phyloP scores from a whole-genome alignment of 1,140 invertebrate species.

The Drosophila virilis region DNA sequence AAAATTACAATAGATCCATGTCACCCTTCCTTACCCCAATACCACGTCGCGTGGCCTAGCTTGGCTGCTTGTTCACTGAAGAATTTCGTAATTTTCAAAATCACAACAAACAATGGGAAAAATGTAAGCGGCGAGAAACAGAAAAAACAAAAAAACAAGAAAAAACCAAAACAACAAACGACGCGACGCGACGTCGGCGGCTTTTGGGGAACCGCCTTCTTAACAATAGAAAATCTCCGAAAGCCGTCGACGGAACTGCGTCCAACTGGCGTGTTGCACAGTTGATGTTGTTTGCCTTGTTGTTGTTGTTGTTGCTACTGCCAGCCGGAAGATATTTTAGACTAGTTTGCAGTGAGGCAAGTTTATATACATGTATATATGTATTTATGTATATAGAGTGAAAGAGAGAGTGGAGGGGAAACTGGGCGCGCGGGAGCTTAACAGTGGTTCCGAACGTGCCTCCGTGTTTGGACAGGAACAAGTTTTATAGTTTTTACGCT shows the following conservation, averaged over 20 bases:
- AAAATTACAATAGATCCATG: constrained; percentile 33
- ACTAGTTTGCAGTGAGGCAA: constrained; percentile 35
- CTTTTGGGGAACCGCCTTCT: constrained; percentile 45
- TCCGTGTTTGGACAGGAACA: constrained; percentile 51
- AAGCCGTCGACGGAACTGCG: constrained; percentile 52
- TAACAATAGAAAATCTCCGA: constrained; percentile 55
- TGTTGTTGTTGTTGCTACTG: constrained; percentile 21
- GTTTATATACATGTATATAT: constrained; percentile 5
- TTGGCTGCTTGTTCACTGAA: constrained; percentile 16
- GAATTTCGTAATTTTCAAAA: constrained; percentile 57
- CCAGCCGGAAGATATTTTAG: constrained; percentile 54
- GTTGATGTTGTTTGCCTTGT: constrained; percentile 28
- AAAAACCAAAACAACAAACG: constrained; percentile 35
- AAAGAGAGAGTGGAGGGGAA: not conserved
- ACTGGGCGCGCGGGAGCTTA: constrained; percentile 1
- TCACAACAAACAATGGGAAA: constrained; percentile 53
- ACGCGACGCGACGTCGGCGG: constrained; percentile 15
- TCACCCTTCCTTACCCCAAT: not conserved
- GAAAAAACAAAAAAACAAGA: constrained; percentile 17
- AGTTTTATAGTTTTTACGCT: constrained; percentile 53
- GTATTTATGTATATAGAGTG: not conserved
- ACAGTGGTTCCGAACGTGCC: constrained; percentile 37
- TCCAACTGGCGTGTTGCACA: constrained; percentile 33
- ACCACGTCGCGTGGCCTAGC: not conserved
- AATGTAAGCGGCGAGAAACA: constrained; percentile 33